Evolutionary conservation across 2,113 vertebrate species (phyloP).

Genomic region (Spea multiplicata): DNA sequence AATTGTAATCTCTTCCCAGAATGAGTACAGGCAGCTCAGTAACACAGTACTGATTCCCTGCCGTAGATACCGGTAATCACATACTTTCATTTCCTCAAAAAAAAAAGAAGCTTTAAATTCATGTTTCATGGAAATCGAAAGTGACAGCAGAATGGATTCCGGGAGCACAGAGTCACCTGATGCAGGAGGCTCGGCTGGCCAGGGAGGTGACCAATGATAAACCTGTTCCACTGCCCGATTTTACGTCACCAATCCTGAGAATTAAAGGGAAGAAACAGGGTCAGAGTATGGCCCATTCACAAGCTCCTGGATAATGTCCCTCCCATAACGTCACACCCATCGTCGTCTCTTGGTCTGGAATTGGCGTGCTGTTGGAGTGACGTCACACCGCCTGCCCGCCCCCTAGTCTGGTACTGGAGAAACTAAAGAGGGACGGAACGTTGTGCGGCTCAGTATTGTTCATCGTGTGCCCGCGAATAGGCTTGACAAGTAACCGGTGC

Average conservation of each 20-base stretch:
- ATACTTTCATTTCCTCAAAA: neutral
- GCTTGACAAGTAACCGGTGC: constrained; percentile 46
- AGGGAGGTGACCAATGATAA: constrained; percentile 2
- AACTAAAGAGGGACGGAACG: constrained; percentile 31
- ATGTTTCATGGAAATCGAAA: constrained; percentile 25
- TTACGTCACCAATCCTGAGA: constrained; percentile 7
- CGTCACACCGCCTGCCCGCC: constrained; percentile 41
- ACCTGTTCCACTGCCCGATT: neutral
- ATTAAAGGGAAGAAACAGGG: neutral
- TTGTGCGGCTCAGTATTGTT: constrained; percentile 40
- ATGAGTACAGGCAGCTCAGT: too few relatives aligned
- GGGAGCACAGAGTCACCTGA: constrained; percentile 2
- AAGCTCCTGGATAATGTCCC: constrained; percentile 9
- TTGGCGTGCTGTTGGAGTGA: neutral
- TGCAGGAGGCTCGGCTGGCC: neutral
- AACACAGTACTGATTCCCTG: neutral
- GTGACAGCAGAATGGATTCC: constrained; percentile 4
- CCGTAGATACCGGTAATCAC: neutral
- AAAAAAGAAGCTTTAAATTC: too few relatives aligned
- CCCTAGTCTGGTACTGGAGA: constrained; percentile 35
- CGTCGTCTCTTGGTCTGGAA: constrained; percentile 42
- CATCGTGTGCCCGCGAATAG: constrained; percentile 50
- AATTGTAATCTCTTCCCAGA: too few relatives aligned
- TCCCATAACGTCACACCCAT: constrained; percentile 32
- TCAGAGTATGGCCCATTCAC: neutral